These are phyloP conservation scores for Zaprionus lineosus DNA, from an alignment of 2,888 invertebrate genomes.

Conservation along the genomic window DNA sequence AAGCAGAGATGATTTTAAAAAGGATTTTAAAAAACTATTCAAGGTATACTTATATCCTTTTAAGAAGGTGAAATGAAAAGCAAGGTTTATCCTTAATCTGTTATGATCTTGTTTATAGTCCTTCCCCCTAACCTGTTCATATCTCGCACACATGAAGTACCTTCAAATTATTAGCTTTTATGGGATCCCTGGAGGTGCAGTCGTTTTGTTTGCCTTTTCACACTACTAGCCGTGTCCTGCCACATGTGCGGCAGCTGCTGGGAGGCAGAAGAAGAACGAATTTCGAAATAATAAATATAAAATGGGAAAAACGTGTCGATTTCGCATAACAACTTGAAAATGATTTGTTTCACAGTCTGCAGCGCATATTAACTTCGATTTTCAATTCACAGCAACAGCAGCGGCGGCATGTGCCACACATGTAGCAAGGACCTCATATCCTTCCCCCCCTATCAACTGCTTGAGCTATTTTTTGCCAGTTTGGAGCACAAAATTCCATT, in stretches of 20 bases:
- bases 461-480: constrained; percentile 59
- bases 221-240: constrained; percentile 19
- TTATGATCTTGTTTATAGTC: too few species aligned
- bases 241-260: constrained; percentile 66
- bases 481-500: constrained; percentile 67
- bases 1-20: too few species aligned
- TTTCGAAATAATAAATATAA: constrained; percentile 75
- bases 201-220: neutral
- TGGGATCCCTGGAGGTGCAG: too few species aligned
- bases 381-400: constrained; percentile 59
- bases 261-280: constrained; percentile 26
- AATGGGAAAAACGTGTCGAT: constrained; percentile 82
- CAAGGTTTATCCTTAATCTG: too few species aligned
- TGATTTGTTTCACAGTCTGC: constrained; percentile 80
- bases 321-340: constrained; percentile 78
- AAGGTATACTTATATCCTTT: too few species aligned
- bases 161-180: constrained; percentile 72
- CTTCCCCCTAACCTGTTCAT: neutral
- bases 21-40: too few species aligned
- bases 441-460: constrained; percentile 30
- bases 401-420: constrained; percentile 33
- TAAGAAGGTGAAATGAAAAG: too few species aligned
- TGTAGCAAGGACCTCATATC: constrained; percentile 28
- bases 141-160: constrained; percentile 60
- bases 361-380: constrained; percentile 79